Conservation (phyloP, 2,113 vertebrate species). For the Tiliqua scincoides region DNA sequence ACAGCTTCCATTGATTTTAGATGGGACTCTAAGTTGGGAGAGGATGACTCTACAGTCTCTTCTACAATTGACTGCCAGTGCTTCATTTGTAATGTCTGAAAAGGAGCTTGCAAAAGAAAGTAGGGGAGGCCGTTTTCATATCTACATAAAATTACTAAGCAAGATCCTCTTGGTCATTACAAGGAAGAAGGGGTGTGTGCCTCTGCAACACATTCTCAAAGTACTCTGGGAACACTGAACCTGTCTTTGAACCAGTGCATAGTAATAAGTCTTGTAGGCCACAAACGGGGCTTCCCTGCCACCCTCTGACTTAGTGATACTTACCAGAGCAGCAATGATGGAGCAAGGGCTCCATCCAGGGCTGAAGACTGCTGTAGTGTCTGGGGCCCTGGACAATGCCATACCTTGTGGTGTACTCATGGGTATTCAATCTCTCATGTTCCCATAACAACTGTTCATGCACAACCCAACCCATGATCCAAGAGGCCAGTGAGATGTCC, state of each 20-base stretch:
- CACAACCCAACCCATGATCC: no score
- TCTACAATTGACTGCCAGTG: not conserved
- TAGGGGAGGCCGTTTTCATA: not conserved
- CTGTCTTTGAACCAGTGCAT: not conserved
- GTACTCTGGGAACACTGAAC: not conserved
- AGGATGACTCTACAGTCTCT: not conserved
- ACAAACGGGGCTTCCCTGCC: not conserved
- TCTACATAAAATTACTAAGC: not conserved
- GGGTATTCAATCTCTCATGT: not conserved
- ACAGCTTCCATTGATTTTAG: not conserved
- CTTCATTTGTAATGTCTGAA: not conserved
- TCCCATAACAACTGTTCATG: not conserved
- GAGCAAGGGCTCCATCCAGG: not conserved
- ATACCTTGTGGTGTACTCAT: not conserved
- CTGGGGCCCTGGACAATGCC: no score
- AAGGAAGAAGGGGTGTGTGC: not conserved
- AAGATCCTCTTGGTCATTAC: not conserved
- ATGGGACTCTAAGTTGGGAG: not conserved
- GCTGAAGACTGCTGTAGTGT: not conserved
- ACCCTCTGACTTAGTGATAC: no score
- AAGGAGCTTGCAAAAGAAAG: not conserved
- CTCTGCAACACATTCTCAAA: not conserved
- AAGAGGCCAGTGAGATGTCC: no score
- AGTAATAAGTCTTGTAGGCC: not conserved
- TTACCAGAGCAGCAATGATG: no score